Base-by-base conservation (phyloP, 2,888 invertebrate species). In the Muschampia plurimacula region DNA sequence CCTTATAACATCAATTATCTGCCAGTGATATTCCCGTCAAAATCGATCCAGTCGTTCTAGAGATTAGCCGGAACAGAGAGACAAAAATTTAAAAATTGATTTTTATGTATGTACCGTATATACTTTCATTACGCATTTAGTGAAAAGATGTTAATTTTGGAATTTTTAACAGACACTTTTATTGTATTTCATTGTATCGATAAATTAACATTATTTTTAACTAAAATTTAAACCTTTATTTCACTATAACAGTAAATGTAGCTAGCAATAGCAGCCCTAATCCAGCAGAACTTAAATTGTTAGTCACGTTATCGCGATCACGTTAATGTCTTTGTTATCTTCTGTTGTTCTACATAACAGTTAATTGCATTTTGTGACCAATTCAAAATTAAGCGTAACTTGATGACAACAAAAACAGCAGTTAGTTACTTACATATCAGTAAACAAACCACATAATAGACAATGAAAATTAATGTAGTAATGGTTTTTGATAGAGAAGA, bases 321-420 rank as follows among this genome's bases (percentile, higher is more conserved):
- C 44, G 66, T 71, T 71, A 65, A 65, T 65, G 65, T 71, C 65
- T 49, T n/a, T 66, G 66, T 72, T 71, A 71, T 70, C 65, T 71
- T 22, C 57, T 22, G 65, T 39, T 59, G 59, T n/a, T 65, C 52
- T 46, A 60, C 65, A 71, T 59, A 39, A 66, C 60, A 52, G 71
- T 67, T 72, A 67, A 66, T 71, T 66, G 39, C 65, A 60, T 60
- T 71, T 49, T 49, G 36, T 36, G 59, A 66, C 52, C n/a, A 63
- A 63, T 36, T 39, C 49, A 10, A 2, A 60, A 60, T 60, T 28
- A 63, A 63, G 36, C 41, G 39, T 52, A 41, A 39, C 36, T 39
- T 15, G 49, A 9, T 39, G 39, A n/a, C n/a, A 36, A 46, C 39
- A 52, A 32, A 65, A 52, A 15, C 28, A 52, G 15, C 2, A 49